Percentiles rank a stretch among this genome's conserved stretches.
Conservation (phyloP, 30 jellyfish, hydroid and myxozoan genomes). For the Pelagia noctiluca region DNA sequence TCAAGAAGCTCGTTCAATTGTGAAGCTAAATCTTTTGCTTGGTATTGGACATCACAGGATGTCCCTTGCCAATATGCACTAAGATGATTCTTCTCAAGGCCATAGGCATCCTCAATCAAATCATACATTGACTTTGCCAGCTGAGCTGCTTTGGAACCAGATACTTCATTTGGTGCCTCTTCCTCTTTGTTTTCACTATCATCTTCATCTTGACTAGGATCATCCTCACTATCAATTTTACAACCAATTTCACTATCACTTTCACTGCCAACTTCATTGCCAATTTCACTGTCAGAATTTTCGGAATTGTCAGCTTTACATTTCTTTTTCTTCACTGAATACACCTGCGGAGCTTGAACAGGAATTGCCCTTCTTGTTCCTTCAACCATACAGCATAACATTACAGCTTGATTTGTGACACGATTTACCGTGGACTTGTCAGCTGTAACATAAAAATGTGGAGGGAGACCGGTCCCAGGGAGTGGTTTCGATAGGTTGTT, state of each 20-base stretch:
- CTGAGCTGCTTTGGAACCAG: constrained; percentile 8
- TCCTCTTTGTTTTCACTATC: no score
- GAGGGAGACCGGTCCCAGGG: neutral
- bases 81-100: neutral
- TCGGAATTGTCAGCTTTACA: no score
- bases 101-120: neutral
- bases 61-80: no score
- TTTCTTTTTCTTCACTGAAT: no score
- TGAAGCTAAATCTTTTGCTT: no score
- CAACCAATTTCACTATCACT: no score
- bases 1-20: no score
- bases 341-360: constrained; percentile 6
- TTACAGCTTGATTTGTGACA: constrained; percentile 11
- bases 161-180: no score
- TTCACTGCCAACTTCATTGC: no score
- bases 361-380: constrained; percentile 22
- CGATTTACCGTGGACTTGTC: constrained; percentile 10
- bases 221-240: no score
- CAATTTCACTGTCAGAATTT: neutral
- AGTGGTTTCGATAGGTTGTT: neutral
- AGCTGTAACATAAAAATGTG: constrained; percentile 20
- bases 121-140: neutral
- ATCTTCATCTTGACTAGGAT: no score
- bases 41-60: no score
- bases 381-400: neutral